A percentile compares a stretch with the other conserved stretches of the same genome.
Evolutionary conservation across 2,888 invertebrate genomes (phyloP).

Genomic region (Colletes collaris): DNA sequence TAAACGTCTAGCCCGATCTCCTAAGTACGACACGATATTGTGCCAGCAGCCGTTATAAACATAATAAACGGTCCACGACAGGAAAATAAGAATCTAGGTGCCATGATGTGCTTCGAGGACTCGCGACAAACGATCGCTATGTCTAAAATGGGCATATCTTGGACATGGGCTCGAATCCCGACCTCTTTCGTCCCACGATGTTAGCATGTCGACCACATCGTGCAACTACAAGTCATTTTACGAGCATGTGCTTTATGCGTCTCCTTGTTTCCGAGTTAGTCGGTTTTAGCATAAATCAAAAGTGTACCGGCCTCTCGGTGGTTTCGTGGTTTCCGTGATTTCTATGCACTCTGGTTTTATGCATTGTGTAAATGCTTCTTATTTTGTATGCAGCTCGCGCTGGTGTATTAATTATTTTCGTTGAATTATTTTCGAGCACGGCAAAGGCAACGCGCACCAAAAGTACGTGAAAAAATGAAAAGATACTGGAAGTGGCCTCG

Average conservation of each 20-base stretch:
- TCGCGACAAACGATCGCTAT: slow-evolving; percentile 43
- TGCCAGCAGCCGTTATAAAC: slow-evolving; percentile 50
- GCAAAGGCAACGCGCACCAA: not conserved
- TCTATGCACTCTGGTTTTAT: not conserved
- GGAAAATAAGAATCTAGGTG: slow-evolving; percentile 65
- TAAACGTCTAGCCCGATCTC: slow-evolving; percentile 21
- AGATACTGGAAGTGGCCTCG: slow-evolving; percentile 25
- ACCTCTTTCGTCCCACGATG: slow-evolving; percentile 23
- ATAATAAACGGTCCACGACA: slow-evolving; percentile 66
- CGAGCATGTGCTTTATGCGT: slow-evolving; percentile 6
- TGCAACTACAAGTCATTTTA: slow-evolving; percentile 16
- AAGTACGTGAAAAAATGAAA: slow-evolving; percentile 3
- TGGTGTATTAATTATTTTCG: not conserved
- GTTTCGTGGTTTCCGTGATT: not conserved
- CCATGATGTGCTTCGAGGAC: slow-evolving; percentile 33
- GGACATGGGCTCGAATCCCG: slow-evolving; percentile 24
- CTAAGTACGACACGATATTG: slow-evolving; percentile 31
- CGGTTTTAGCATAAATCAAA: slow-evolving; percentile 30
- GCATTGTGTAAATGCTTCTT: not conserved
- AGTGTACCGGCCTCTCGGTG: not conserved
- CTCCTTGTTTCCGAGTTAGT: not conserved
- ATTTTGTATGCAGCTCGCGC: not conserved
- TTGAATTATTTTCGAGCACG: slow-evolving; percentile 13
- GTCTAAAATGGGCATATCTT: slow-evolving; percentile 49
- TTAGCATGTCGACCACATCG: slow-evolving; percentile 7